phyloP scores from a whole-genome alignment of 2,797 vertebrate species.

The Eulemur rubriventer region DNA sequence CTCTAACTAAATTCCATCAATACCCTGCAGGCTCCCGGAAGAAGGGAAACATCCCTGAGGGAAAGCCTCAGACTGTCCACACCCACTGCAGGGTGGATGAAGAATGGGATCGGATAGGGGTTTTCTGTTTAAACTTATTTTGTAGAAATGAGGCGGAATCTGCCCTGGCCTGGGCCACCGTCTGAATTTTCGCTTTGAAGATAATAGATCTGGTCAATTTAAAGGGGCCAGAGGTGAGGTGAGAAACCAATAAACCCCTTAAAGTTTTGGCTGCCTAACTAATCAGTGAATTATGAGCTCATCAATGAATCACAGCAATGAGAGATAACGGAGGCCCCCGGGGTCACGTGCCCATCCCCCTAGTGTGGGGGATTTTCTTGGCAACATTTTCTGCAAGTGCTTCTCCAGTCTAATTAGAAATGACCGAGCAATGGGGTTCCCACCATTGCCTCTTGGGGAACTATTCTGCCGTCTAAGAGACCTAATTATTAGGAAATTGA shows the following conservation, averaged over 20 bases:
- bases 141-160: conserved; percentile 52
- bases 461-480: conserved; percentile 79
- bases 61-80: neutral
- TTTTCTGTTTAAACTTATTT: conserved; percentile 54
- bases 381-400: conserved; percentile 83
- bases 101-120: neutral
- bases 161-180: conserved; percentile 48
- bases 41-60: neutral
- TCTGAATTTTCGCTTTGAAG: conserved; percentile 72
- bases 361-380: conserved; percentile 79
- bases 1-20: neutral
- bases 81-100: neutral
- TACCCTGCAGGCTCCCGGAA: neutral
- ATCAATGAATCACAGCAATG: conserved; percentile 86
- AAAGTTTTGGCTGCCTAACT: conserved; percentile 87
- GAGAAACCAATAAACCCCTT: conserved; percentile 85
- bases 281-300: conserved; percentile 88
- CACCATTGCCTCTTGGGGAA: conserved; percentile 84
- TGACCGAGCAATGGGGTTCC: conserved; percentile 87
- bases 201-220: conserved; percentile 84
- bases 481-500: conserved; percentile 84
- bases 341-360: conserved; percentile 83
- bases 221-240: conserved; percentile 87
- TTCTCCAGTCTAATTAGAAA: conserved; percentile 89
- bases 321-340: conserved; percentile 81